A percentile compares a stretch with the other conserved stretches of the same genome.
These are phyloP conservation scores for Paedocypris sp. DNA, from an alignment of 2,113 vertebrate species.

Conservation along the genomic window DNA sequence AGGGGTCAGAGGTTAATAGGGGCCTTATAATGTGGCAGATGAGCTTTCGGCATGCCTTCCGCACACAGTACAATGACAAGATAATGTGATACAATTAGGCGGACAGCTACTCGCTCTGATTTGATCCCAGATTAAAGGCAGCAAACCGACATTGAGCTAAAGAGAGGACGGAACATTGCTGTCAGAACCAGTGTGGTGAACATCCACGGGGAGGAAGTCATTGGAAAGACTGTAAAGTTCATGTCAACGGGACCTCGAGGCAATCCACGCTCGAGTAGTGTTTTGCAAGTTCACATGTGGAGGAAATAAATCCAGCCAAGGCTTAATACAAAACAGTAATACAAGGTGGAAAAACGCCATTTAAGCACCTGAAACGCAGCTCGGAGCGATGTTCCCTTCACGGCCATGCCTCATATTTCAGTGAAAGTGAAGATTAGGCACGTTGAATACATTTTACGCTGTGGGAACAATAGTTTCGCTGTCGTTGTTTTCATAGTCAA, in stretches of 20 bases:
- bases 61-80: conserved; percentile 70
- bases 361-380: conserved; percentile 32
- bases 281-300: not conserved
- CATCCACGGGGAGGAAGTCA: conserved; percentile 7
- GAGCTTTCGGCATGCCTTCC: conserved; percentile 86
- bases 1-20: conserved; percentile 88
- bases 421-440: conserved; percentile 40
- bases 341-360: not conserved
- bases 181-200: conserved; percentile 46
- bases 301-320: not conserved
- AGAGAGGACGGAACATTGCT: conserved; percentile 65
- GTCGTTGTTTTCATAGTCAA: not conserved
- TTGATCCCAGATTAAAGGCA: conserved; percentile 61
- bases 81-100: conserved; percentile 95
- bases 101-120: conserved; percentile 70
- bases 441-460: no score
- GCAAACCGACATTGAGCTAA: conserved; percentile 61
- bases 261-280: not conserved
- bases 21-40: conserved; percentile 79
- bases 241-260: not conserved
- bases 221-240: conserved; percentile 1
- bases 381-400: conserved; percentile 23
- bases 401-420: conserved; percentile 47
- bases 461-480: conserved; percentile 42
- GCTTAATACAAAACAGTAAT: not conserved